Conservation (phyloP, 2,797 vertebrate species). For the Chiloscyllium punctatum region DNA sequence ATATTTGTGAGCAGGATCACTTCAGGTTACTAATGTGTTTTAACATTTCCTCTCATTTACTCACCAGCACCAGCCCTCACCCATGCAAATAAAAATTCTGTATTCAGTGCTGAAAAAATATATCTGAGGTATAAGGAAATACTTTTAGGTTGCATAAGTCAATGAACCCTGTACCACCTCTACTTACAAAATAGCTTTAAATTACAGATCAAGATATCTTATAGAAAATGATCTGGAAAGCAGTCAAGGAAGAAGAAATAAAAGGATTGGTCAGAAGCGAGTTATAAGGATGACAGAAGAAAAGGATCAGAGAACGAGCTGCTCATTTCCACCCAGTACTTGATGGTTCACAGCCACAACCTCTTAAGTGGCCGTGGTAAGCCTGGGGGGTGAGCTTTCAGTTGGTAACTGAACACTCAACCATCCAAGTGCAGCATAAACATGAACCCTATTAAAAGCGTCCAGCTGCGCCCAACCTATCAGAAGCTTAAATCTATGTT, state of each 20-base stretch:
- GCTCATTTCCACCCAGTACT: not conserved
- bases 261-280: not conserved
- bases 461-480: not conserved
- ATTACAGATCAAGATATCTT: not conserved
- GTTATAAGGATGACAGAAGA: not conserved
- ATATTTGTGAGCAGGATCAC: not conserved
- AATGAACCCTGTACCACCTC: not conserved
- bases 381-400: not conserved
- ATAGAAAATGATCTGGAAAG: not conserved
- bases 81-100: not conserved
- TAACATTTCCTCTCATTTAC: not conserved
- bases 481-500: not conserved
- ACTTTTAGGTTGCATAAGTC: not conserved
- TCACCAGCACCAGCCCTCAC: not conserved
- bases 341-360: not conserved
- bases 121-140: not conserved
- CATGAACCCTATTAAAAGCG: conserved; percentile 2
- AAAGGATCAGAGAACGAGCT: not conserved
- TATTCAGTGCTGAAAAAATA: not conserved
- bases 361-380: not conserved
- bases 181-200: not conserved
- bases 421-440: not conserved
- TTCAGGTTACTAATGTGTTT: too few species aligned
- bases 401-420: not conserved
- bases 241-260: not conserved